phyloP scores from a whole-genome alignment of 2,113 vertebrate genomes.

The Suncus etruscus region DNA sequence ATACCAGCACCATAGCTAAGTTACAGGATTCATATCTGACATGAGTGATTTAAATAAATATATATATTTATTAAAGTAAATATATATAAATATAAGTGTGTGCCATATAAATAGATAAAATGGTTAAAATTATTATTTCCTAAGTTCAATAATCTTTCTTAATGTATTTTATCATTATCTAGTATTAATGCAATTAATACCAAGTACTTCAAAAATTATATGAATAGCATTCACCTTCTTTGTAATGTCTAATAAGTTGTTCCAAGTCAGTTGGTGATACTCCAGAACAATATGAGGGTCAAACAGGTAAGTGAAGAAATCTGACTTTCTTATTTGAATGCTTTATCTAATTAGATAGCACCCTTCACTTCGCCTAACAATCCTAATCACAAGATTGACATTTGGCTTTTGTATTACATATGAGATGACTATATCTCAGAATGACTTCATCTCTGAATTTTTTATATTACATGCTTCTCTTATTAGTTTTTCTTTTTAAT shows the following conservation, averaged over 20 bases:
- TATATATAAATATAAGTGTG: not conserved
- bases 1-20: not conserved
- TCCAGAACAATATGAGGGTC: not conserved
- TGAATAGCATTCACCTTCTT: conserved; percentile 30
- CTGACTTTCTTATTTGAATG: not conserved
- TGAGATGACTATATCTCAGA: not conserved
- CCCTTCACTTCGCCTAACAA: not conserved
- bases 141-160: not conserved
- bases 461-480: no score
- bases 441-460: conserved; percentile 6
- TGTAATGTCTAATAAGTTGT: not conserved
- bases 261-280: not conserved
- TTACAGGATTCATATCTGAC: not conserved
- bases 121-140: not conserved
- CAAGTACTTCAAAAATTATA: conserved; percentile 1
- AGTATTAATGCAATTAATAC: not conserved
- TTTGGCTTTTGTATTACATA: no score
- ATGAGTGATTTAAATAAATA: not conserved
- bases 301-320: not conserved
- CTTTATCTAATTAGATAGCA: conserved; percentile 11
- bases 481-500: not conserved
- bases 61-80: no score
- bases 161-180: not conserved
- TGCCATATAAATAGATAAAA: not conserved
- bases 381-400: no score